phyloP scores from a whole-genome alignment of 2,888 invertebrate genomes.

The Electrophaes corylata region DNA sequence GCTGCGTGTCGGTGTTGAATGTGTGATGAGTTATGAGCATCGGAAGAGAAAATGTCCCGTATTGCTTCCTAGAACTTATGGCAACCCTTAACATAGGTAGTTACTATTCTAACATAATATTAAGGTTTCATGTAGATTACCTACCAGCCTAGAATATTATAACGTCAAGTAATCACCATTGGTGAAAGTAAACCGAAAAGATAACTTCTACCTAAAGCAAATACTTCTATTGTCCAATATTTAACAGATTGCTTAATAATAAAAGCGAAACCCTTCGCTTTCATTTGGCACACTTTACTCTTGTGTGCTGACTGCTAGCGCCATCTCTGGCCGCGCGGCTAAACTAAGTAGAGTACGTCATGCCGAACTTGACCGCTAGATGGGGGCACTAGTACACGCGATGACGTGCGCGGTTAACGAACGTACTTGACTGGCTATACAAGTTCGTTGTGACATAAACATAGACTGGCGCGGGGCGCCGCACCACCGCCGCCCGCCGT shows the following conservation, averaged over 20 bases:
- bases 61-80: too few relatives aligned
- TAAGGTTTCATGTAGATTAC: too few relatives aligned
- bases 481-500: neutral
- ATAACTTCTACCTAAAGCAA: too few relatives aligned
- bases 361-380: constrained; percentile 83
- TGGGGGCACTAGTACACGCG: constrained; percentile 72
- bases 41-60: too few relatives aligned
- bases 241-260: constrained; percentile 17
- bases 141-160: too few relatives aligned
- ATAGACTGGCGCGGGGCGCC: constrained; percentile 12
- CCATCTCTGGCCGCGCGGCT: constrained; percentile 60
- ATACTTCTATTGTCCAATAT: neutral
- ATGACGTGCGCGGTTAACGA: constrained; percentile 79
- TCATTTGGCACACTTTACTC: constrained; percentile 29
- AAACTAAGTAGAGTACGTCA: constrained; percentile 64
- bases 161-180: neutral
- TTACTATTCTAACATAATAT: too few relatives aligned
- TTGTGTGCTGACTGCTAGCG: constrained; percentile 50
- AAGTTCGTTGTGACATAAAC: constrained; percentile 71
- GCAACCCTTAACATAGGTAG: too few relatives aligned
- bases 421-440: constrained; percentile 81
- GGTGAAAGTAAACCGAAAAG: neutral
- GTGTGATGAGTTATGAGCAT: too few relatives aligned
- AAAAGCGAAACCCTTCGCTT: constrained; percentile 27
- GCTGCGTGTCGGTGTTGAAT: too few relatives aligned